Conservation (phyloP, 2,797 vertebrate species). For the Microctenopoma lineatum region DNA sequence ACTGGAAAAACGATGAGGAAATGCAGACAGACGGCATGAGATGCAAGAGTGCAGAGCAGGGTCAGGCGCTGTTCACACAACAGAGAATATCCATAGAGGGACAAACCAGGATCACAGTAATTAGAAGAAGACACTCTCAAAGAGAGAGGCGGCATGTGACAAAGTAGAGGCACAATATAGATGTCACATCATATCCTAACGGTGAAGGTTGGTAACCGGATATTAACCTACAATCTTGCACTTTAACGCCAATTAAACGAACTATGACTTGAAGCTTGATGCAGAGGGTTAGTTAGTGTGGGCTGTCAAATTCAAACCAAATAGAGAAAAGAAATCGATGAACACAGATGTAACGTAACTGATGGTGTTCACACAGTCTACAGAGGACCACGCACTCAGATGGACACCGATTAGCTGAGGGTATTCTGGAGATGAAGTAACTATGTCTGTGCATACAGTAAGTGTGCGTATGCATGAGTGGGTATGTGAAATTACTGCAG, state of each 20-base stretch:
- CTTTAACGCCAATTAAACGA: too few relatives aligned
- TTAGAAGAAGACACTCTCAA: constrained; percentile 21
- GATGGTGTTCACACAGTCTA: constrained; percentile 4
- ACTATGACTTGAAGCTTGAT: neutral
- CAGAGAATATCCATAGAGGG: constrained; percentile 33
- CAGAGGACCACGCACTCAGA: constrained; percentile 1
- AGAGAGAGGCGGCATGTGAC: neutral
- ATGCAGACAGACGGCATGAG: neutral
- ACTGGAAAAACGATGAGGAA: neutral
- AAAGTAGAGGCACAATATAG: neutral
- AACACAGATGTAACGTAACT: neutral
- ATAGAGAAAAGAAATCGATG: constrained; percentile 18
- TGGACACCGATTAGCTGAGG: too few relatives aligned
- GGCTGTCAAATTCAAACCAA: constrained; percentile 1
- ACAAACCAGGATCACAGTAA: constrained; percentile 31
- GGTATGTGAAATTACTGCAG: constrained; percentile 16
- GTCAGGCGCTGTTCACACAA: constrained; percentile 41
- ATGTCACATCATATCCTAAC: constrained; percentile 26
- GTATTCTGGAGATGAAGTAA: too few relatives aligned
- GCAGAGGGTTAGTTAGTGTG: neutral
- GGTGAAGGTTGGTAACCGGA: constrained; percentile 48
- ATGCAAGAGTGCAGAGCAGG: constrained; percentile 9
- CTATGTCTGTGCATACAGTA: constrained; percentile 9
- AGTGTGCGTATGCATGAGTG: constrained; percentile 30
- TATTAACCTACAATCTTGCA: too few relatives aligned